Base-by-base conservation (phyloP, 2,797 vertebrate species). In the Brotula barbata region DNA sequence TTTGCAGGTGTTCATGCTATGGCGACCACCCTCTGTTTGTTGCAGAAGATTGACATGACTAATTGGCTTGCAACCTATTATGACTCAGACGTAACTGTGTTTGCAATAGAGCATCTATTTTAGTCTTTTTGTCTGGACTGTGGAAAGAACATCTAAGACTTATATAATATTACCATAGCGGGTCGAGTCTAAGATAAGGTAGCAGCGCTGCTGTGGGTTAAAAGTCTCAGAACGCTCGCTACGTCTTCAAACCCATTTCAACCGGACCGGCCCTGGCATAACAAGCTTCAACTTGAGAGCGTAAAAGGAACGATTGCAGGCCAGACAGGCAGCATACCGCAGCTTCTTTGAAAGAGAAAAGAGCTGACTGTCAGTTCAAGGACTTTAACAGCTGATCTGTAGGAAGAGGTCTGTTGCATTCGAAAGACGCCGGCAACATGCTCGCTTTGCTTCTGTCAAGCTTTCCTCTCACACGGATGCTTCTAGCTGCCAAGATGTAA, bases 361-460 rank as follows among this genome's bases (percentile, higher is more conserved):
- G 68, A 75, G 54, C 44, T 16, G 64, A 78, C 70, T 80, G 83
- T 78, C 83, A 78, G 50, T 17, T 75, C 41, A 39, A 25, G 48
- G 63, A 59, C 57, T 80, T 71, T 67, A 85, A 85, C 83, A 90
- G 81, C 80, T 84, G 84, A 87, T 82, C 81, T 68, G 77, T 79
- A 76, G 73, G 74, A 90, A 78, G 82, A 79, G 51, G 71, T 69
- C 73, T 59, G 79, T 77, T 80, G 72, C 73, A 68, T 81, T 78
- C 71, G 68, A 76, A 58, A 76, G 64, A 83, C 56, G 63, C 17
- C 48, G 60, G 68, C 68, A 54, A 75, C 80, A 50, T 33, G 50
- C 19, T 25, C 40, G 58, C 69, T 77, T 62, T 76, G 19, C 54
- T 66, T 66, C 65, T 56, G 63, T 74, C 75, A 58, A 33, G 80